These are phyloP conservation scores for Glossophaga mutica DNA, from an alignment of 2,797 vertebrate species.

Conservation along the genomic window DNA sequence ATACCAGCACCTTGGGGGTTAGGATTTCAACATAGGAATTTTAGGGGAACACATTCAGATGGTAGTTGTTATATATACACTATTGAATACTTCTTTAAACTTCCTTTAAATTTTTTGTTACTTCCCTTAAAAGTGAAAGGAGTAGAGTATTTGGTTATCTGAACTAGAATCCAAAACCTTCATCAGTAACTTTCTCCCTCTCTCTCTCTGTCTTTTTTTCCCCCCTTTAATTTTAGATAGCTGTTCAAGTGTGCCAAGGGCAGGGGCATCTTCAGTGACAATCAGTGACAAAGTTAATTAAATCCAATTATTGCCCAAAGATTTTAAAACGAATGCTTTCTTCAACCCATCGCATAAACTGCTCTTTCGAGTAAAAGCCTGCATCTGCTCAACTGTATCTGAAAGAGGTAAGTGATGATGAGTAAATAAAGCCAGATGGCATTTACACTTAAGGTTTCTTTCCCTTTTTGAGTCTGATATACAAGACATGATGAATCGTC, in stretches of 20 bases:
- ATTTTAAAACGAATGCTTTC: background rate
- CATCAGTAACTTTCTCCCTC: background rate
- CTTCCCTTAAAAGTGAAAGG: background rate
- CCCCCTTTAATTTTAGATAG: background rate
- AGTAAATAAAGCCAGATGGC: slow-evolving; percentile 26
- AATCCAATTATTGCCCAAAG: background rate
- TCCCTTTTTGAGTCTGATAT: background rate
- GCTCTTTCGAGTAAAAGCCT: background rate
- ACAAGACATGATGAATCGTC: background rate
- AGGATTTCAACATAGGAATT: background rate
- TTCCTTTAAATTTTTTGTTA: background rate
- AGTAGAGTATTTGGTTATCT: background rate
- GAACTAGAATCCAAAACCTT: background rate
- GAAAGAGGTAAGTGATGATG: background rate
- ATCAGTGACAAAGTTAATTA: background rate
- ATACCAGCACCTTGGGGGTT: background rate
- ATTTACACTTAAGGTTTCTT: background rate
- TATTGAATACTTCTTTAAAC: background rate
- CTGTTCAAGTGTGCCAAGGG: background rate
- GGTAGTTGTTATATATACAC: background rate
- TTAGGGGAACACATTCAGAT: background rate
- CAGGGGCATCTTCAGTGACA: slow-evolving; percentile 1
- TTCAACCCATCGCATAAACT: background rate
- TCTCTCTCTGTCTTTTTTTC: background rate
- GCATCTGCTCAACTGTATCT: background rate